Base-by-base conservation (phyloP, 2,113 vertebrate species). In the Scytalopus superciliaris region DNA sequence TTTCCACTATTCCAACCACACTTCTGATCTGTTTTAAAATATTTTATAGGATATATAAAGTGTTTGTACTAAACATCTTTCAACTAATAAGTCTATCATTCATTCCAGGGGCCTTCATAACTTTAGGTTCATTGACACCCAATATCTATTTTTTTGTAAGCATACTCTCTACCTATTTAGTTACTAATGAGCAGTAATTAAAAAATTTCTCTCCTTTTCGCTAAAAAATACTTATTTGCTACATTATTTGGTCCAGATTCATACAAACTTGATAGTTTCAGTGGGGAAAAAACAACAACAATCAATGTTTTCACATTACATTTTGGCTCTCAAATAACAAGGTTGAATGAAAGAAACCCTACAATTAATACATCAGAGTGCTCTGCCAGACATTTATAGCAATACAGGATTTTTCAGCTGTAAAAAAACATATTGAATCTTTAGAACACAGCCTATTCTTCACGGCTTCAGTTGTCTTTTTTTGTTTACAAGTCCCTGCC, bases 401-500 rank as follows among this genome's bases (percentile, higher is more conserved):
- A 94, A 96, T 94, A 97, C 83, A 94, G 91, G 86, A 92, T 90
- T 98, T 97, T 97, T 97, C 94, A 52, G 93, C 96, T 96, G 92
- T 97, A 96, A 97, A 97, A 97, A 97, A 98, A 94, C 97, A 97
- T 96, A 97, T 97, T 98, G 97, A 95, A 96, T 98, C 97, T 97
- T 98, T 97, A 98, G 94, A 97, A 94, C 90, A 94, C 94, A 96
- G 74, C 91, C 96, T 94, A 98, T 97, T 96, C 97, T 97, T 98
- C 97, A 94, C 89, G 97, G 97, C 97, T 98, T 95, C 96, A 90
- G 95, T 97, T 98, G 96, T 97, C 97, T 98, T 96, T 97, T 97
- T 98, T 98, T 98, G 98, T 98, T 98, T 98, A 98, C 97, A 98
- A 98, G 96, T 97, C 96, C 89, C 97, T 97, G 97, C 97, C 97